Conservation (phyloP, 2,113 vertebrate genomes). For the Campylomormyrus numenius region DNA sequence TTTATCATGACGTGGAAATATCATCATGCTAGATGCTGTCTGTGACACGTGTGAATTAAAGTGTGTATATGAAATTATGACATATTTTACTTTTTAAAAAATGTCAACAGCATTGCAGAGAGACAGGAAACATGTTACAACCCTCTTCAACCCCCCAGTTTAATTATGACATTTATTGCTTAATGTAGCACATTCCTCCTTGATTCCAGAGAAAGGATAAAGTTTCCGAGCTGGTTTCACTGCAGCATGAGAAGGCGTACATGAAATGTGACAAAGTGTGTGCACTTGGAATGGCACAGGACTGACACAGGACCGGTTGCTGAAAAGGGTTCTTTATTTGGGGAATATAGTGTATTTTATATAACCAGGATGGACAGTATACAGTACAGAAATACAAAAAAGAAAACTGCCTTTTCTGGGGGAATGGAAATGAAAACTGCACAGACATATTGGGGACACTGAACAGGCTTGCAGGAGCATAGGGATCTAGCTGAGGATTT, state of each 20-base stretch:
- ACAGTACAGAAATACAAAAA: not conserved
- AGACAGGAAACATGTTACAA: not conserved
- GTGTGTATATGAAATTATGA: not conserved
- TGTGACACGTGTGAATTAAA: not conserved
- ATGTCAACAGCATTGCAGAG: not conserved
- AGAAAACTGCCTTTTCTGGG: not conserved
- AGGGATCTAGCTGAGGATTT: not conserved
- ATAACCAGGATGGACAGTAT: not conserved
- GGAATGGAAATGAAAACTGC: not conserved
- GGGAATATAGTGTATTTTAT: not conserved
- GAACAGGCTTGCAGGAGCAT: not conserved
- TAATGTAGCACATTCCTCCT: not conserved
- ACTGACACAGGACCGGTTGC: not conserved
- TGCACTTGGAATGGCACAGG: not conserved
- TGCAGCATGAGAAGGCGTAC: not conserved
- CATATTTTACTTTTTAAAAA: not conserved
- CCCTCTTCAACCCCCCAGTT: not conserved
- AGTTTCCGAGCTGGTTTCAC: not conserved
- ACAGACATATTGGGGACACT: not conserved
- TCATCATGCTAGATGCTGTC: not conserved
- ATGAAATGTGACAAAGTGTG: not conserved
- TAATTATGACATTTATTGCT: not conserved
- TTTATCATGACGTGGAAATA: not conserved
- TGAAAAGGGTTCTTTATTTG: not conserved
- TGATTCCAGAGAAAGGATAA: not conserved